These are phyloP conservation scores for Lithophane ornitopus DNA, from an alignment of 2,888 invertebrate genomes.

Conservation along the genomic window DNA sequence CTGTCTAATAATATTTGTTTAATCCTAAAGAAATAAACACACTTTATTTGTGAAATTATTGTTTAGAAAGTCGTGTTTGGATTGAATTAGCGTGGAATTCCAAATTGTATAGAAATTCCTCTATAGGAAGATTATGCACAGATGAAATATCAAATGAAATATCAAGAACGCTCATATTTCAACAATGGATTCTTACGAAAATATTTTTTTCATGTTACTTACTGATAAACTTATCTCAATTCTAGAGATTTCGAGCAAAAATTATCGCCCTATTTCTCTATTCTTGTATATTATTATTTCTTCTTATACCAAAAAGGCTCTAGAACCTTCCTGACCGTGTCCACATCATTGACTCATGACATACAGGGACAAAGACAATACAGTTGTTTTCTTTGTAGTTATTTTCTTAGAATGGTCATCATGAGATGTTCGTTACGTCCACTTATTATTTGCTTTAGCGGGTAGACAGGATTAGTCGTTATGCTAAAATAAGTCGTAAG, in stretches of 20 bases:
- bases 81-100: background rate
- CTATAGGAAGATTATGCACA: background rate
- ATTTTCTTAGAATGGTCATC: slow-evolving; percentile 62
- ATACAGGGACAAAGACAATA: slow-evolving; percentile 90
- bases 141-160: background rate
- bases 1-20: background rate
- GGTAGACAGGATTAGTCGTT: slow-evolving; percentile 59
- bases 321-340: slow-evolving; percentile 72
- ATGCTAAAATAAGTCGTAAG: slow-evolving; percentile 57
- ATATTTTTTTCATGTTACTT: background rate
- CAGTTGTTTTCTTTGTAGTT: slow-evolving; percentile 73
- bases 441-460: slow-evolving; percentile 66
- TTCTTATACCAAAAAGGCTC: slow-evolving; percentile 9
- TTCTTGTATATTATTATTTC: slow-evolving; percentile 2
- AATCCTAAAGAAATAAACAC: background rate
- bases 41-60: slow-evolving; percentile 8
- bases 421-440: slow-evolving; percentile 63
- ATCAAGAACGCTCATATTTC: background rate
- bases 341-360: slow-evolving; percentile 75
- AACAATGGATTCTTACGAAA: background rate
- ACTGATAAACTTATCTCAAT: background rate
- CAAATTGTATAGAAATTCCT: background rate
- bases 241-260: slow-evolving; percentile 1
- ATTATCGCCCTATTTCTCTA: background rate
- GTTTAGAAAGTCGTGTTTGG: background rate